Base-by-base conservation (phyloP, 2,113 vertebrate species). In the Coturnix japonica region DNA sequence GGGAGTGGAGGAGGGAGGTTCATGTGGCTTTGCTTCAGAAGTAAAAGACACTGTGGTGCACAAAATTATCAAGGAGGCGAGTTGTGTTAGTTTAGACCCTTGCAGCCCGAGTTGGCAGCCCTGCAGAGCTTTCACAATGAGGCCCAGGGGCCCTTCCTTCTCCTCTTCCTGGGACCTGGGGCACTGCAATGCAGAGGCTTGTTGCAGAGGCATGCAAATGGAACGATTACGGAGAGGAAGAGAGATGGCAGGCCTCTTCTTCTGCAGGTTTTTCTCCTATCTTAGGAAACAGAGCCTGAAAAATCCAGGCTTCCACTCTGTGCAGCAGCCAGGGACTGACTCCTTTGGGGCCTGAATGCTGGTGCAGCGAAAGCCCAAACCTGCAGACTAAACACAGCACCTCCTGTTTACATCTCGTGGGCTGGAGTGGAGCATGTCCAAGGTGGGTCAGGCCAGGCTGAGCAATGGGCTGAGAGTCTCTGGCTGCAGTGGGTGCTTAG, bases 361-460 rank as follows among this genome's bases (percentile, higher is more conserved):
- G 76, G 79, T 87, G 53, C 69, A 69, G 61, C n/a, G 61, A 89
- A 89, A 92, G 33, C 61, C 81, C 81, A 87, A 94, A 96, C 72
- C 86, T 94, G 73, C 85, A 96, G 81, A 95, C 93, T 94, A 95
- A 95, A 97, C 88, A 94, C 22, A 70, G 39, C 37, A 91, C 72
- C 95, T 94, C 85, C 84, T 95, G 95, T 96, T 96, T 95, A 95
- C 20, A 71, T 95, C 78, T 82, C 5, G 2, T 71, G 87, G 81
- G 87, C 72, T 70, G 70, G 63, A 82, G 91, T 73, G 75, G 78
- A 93, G 71, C 2, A 0, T 82, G 59, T 89, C 89, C 81, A 87
- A 33, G 78, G 93, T 90, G 92, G 83, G 89, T 87, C 74, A 70
- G 67, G 60, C 56, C 3, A 0, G 65, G 61, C 74, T 91, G 78